phyloP scores from a whole-genome alignment of 2,113 vertebrate genomes.

The Prunella fulvescens region DNA sequence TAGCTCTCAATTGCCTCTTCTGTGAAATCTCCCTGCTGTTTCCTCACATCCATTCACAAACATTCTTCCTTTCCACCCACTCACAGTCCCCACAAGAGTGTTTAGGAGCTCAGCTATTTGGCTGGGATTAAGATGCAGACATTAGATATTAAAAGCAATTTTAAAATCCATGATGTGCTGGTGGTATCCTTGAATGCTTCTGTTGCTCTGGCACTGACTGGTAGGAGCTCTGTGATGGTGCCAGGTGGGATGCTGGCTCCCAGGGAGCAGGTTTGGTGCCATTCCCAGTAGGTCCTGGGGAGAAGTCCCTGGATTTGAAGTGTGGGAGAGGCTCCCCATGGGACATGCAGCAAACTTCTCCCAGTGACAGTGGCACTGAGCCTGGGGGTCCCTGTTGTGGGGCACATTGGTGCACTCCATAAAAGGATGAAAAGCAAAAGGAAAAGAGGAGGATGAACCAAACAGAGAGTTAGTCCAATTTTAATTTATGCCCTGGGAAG shows the following conservation, averaged over 20 bases:
- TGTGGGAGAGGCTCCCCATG: background rate
- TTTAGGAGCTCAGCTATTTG: background rate
- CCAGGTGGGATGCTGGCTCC: background rate
- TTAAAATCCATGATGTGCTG: background rate
- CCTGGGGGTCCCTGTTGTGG: background rate
- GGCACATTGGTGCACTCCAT: background rate
- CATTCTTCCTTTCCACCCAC: background rate
- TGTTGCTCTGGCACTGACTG: background rate
- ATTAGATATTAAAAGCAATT: background rate
- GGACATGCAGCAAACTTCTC: background rate
- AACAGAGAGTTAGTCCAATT: background rate
- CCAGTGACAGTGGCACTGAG: background rate
- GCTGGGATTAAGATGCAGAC: background rate
- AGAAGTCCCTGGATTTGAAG: background rate
- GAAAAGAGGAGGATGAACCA: background rate
- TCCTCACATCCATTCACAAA: background rate
- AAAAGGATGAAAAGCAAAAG: background rate
- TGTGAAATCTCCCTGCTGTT: background rate
- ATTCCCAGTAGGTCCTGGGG: background rate
- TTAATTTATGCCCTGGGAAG: background rate
- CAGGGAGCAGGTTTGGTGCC: background rate
- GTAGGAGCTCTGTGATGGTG: background rate
- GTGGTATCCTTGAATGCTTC: fast-evolving
- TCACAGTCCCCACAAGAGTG: background rate
- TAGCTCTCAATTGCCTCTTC: background rate